Evolutionary conservation across 1,140 invertebrate genomes (phyloP).

Genomic region (Macrobrachium rosenbergii): DNA sequence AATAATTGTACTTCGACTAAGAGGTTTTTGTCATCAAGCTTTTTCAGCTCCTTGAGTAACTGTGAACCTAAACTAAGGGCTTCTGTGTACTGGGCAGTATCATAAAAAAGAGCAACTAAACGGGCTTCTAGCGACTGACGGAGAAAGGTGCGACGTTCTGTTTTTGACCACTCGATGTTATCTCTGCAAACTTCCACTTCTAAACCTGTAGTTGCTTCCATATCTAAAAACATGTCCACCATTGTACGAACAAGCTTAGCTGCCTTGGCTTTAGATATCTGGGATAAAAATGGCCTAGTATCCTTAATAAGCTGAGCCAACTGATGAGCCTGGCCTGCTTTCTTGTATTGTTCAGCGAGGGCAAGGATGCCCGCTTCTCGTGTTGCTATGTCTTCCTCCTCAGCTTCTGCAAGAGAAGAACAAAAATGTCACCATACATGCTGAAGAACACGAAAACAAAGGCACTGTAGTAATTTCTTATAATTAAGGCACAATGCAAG

Average conservation of each 20-base stretch:
- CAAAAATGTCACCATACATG: too few species aligned
- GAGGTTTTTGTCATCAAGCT: conserved; percentile 98
- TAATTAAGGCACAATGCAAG: too few species aligned
- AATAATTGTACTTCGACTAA: conserved; percentile 96
- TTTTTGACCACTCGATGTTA: conserved; percentile 99
- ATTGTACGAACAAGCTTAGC: conserved; percentile 96
- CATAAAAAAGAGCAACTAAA: conserved; percentile 94
- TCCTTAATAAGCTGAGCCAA: conserved; percentile 93
- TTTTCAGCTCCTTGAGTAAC: conserved; percentile 95
- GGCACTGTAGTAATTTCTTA: too few species aligned
- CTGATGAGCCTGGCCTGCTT: conserved; percentile 93
- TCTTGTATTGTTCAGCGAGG: conserved; percentile 89
- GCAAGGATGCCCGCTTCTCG: conserved; percentile 93
- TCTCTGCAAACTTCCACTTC: conserved; percentile 86
- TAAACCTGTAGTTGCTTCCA: conserved; percentile 93
- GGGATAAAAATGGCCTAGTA: conserved; percentile 90
- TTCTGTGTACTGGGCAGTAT: conserved; percentile 90
- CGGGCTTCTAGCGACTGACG: conserved; percentile 95
- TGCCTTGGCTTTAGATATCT: conserved; percentile 98
- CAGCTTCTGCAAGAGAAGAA: conserved; percentile 72
- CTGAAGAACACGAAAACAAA: too few species aligned
- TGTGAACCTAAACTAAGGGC: conserved; percentile 86
- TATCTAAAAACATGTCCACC: conserved; percentile 97
- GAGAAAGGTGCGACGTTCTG: conserved; percentile 96
- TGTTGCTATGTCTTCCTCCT: conserved; percentile 87